These are phyloP conservation scores for Parascotia fuliginaria DNA, from an alignment of 2,888 invertebrate genomes.

Conservation along the genomic window DNA sequence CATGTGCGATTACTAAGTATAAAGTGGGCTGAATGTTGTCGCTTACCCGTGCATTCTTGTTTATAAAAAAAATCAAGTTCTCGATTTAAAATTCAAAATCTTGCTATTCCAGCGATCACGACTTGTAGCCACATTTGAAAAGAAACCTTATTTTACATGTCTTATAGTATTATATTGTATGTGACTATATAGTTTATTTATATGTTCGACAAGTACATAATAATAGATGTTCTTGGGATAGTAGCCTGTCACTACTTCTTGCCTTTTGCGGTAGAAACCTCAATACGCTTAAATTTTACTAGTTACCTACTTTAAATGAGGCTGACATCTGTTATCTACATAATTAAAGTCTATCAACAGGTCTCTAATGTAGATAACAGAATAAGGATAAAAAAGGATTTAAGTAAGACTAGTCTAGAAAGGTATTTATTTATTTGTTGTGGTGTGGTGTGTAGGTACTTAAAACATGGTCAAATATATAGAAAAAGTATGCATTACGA, in stretches of 20 bases:
- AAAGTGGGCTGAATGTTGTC: constrained; percentile 23
- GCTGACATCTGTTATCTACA: not conserved
- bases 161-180: constrained; percentile 23
- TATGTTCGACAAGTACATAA: constrained; percentile 18
- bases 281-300: constrained; percentile 36
- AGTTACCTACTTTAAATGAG: not conserved
- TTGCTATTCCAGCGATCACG: constrained; percentile 50
- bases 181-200: constrained; percentile 12
- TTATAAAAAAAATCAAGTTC: constrained; percentile 37
- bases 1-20: constrained; percentile 20
- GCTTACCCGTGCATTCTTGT: constrained; percentile 25
- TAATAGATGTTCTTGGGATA: constrained; percentile 25
- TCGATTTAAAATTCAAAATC: constrained; percentile 57
- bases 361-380: not conserved
- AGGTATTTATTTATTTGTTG: constrained; percentile 11
- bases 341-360: too few relatives aligned
- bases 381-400: not conserved
- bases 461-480: constrained; percentile 37
- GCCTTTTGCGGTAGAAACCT: constrained; percentile 16
- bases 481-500: constrained; percentile 75
- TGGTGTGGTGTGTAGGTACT: too few relatives aligned
- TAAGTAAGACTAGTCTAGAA: not conserved
- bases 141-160: constrained; percentile 9
- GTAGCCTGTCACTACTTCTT: constrained; percentile 25
- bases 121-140: constrained; percentile 23